A percentile compares a stretch with the other conserved stretches of the same genome.
Conservation (phyloP, 2,797 vertebrate species). For the Acipenser transmontanus region DNA sequence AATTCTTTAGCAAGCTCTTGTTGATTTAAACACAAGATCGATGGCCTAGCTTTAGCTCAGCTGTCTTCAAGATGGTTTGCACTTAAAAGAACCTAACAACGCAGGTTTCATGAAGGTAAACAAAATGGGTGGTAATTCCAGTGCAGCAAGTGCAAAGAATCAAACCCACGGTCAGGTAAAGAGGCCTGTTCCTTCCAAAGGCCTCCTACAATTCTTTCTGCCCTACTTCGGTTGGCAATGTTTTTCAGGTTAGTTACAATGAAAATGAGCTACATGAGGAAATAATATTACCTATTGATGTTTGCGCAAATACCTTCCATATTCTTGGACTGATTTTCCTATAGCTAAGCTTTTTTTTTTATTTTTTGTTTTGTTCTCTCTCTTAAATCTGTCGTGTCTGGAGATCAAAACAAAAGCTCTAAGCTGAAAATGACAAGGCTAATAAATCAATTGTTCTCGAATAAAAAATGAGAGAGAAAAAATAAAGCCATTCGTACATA, state of each 20-base stretch:
- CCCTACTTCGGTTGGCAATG: constrained; percentile 9
- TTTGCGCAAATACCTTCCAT: constrained; percentile 1
- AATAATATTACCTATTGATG: constrained; percentile 7
- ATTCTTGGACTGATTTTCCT: constrained; percentile 2
- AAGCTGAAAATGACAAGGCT: not conserved
- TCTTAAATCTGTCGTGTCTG: constrained; percentile 18
- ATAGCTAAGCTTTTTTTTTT: not conserved
- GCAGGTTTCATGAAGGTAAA: too few relatives aligned
- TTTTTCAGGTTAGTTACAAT: not conserved
- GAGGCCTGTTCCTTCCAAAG: too few relatives aligned
- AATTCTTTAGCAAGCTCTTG: constrained; percentile 4
- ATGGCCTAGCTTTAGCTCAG: not conserved
- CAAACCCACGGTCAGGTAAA: too few relatives aligned
- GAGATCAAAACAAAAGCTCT: not conserved
- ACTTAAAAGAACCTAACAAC: not conserved
- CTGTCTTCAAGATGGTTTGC: not conserved
- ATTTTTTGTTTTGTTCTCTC: not conserved
- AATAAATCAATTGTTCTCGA: not conserved
- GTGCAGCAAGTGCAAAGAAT: too few relatives aligned
- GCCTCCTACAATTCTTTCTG: not conserved
- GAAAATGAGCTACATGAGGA: constrained; percentile 11
- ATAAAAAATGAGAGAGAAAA: not conserved
- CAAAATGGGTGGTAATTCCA: too few relatives aligned
- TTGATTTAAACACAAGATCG: constrained; percentile 5
- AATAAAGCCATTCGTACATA: too few relatives aligned